Evolutionary conservation across 2,797 vertebrate species (phyloP), one percentile per base, ranked within the genome.

Genomic region (Sandelia bainsii): DNA sequence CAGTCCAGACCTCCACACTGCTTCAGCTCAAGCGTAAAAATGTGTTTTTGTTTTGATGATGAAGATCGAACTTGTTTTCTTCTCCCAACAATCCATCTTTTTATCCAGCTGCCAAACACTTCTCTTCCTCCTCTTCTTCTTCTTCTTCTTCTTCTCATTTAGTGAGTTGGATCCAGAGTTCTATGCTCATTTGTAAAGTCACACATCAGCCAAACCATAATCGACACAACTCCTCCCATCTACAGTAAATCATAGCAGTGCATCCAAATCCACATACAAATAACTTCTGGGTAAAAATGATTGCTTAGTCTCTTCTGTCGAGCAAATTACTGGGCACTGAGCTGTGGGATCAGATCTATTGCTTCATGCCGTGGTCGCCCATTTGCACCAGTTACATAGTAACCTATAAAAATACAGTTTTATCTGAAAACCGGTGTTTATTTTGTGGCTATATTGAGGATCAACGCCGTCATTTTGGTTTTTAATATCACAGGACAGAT

Each of bases 151-250:
- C 54, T 8, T 39, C 42, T n/a, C 71, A 69, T 78, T 74, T 75
- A 42, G 64, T 42, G 66, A 72, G 56, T 8, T 42, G 53, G 58
- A 77, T 65, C n/a, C 66, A 64, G 39, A 37, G 34, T 51, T 51
- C 29, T 62, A 50, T 16, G 64, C 69, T 60, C 52, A 62, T 80
- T 66, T 72, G 48, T 69, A 70, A 76, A 48, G 73, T 82, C 71
- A 57, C 81, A 73, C 57, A 80, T 72, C 64, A 81, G 80, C 83
- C 82, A 79, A 82, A 77, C 63, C 81, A 58, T 40, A 73, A 82
- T 70, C 79, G 75, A 34, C 70, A 52, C 46, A 14, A 66, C 71
- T 78, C 62, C 82, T 63, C 63, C 69, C 65, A 23, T 48, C 62
- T 25, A 17, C 69, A 51, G 60, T 66, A 80, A 81, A 69, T 80